Percentiles rank a stretch among this genome's conserved stretches.
These are phyloP conservation scores for Rhopalosiphum maidis DNA, from an alignment of 1,140 invertebrate genomes.

Conservation along the genomic window DNA sequence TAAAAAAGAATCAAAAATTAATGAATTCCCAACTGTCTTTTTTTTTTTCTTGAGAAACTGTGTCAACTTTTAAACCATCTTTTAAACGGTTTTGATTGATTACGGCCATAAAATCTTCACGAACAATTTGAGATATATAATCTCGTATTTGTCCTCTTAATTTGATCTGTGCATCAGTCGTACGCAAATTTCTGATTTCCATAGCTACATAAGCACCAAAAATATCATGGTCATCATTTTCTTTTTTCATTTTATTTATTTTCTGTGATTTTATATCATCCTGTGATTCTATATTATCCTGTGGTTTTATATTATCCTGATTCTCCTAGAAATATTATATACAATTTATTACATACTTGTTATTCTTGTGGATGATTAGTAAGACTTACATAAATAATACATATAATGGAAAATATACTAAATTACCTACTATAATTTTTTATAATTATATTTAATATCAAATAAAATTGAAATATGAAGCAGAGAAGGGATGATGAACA, in stretches of 20 bases:
- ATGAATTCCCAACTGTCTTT: background rate
- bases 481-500: no score
- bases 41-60: background rate
- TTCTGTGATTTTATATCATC: background rate
- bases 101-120: background rate
- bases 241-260: background rate
- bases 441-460: background rate
- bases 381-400: background rate
- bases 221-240: constrained; percentile 41
- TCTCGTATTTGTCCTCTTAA: constrained; percentile 45
- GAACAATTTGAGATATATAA: constrained; percentile 12
- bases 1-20: background rate
- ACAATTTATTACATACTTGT: background rate
- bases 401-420: background rate
- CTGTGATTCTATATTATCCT: background rate
- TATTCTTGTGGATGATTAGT: background rate
- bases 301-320: background rate
- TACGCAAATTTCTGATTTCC: constrained; percentile 46
- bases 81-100: background rate
- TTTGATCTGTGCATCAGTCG: background rate
- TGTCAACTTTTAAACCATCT: background rate
- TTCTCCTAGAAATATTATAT: background rate
- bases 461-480: background rate
- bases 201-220: constrained; percentile 43
- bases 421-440: background rate